Evolutionary conservation across 2,113 vertebrate genomes (phyloP).

Genomic region (Sylvietta virens): DNA sequence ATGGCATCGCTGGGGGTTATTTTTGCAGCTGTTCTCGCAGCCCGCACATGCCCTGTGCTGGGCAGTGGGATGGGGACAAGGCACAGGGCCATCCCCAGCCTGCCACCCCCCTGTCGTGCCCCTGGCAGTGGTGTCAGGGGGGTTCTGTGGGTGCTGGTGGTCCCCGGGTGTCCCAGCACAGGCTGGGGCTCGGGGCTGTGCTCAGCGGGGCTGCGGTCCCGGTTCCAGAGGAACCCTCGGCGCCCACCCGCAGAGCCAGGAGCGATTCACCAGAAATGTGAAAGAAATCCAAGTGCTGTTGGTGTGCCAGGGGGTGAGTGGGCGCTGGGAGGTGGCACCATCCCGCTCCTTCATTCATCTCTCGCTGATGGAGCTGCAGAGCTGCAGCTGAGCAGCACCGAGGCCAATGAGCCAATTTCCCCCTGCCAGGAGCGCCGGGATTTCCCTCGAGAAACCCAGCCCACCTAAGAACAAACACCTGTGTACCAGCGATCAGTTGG

Average conservation of each 20-base stretch:
- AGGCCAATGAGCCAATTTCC: background rate
- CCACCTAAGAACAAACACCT: background rate
- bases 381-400: background rate
- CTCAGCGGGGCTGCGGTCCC: fast-evolving
- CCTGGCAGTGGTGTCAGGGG: fast-evolving
- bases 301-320: slow-evolving; percentile 3
- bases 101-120: fast-evolving
- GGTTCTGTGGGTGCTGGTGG: fast-evolving
- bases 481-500: fast-evolving
- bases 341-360: slow-evolving; percentile 29
- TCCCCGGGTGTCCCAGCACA: background rate
- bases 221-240: background rate
- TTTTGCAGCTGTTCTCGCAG: background rate
- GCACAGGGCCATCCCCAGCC: background rate
- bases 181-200: background rate
- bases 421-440: background rate
- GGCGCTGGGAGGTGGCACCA: slow-evolving; percentile 24
- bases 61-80: fast-evolving
- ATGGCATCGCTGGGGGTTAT: background rate
- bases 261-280: background rate
- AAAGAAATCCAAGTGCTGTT: background rate
- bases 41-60: fast-evolving
- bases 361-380: background rate
- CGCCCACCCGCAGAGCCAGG: fast-evolving
- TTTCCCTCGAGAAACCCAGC: background rate